Conservation (phyloP, 1,140 invertebrate genomes). For the Cotesia glomerata region DNA sequence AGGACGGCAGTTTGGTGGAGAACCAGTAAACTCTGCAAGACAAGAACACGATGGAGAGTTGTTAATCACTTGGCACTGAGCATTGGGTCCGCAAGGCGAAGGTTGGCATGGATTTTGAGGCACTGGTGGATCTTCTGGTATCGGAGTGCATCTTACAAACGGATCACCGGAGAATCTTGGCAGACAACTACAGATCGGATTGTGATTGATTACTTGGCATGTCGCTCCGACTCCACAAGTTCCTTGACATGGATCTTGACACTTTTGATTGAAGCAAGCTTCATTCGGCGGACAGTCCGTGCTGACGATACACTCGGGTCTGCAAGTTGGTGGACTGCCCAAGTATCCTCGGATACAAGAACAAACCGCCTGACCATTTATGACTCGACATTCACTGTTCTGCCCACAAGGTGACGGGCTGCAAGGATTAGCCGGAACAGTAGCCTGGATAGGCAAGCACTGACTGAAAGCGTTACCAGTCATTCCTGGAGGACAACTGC, state of each 20-base stretch:
- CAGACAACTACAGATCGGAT: slow-evolving; percentile 60
- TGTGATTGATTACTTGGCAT: slow-evolving; percentile 66
- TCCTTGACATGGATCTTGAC: slow-evolving; percentile 71
- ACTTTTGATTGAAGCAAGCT: slow-evolving; percentile 72
- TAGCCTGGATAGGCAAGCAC: slow-evolving; percentile 48
- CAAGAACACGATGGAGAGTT: slow-evolving; percentile 62
- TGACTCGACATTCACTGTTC: slow-evolving; percentile 68
- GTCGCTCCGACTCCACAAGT: slow-evolving; percentile 67
- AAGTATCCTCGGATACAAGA: slow-evolving; percentile 69
- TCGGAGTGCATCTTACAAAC: slow-evolving; percentile 60
- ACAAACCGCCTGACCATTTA: slow-evolving; percentile 66
- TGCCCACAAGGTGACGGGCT: slow-evolving; percentile 69
- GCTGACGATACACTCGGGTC: slow-evolving; percentile 72
- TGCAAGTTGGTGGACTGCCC: slow-evolving; percentile 70
- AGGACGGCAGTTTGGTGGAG: slow-evolving; percentile 63
- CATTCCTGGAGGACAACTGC: slow-evolving; percentile 63
- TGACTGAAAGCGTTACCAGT: slow-evolving; percentile 64
- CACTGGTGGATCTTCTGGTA: slow-evolving; percentile 41
- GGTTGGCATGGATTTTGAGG: slow-evolving; percentile 55
- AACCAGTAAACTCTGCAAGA: slow-evolving; percentile 62
- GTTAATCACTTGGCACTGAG: slow-evolving; percentile 57
- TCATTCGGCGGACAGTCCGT: slow-evolving; percentile 69
- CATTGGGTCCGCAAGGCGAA: slow-evolving; percentile 64
- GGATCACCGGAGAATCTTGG: slow-evolving; percentile 61
- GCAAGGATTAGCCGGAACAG: slow-evolving; percentile 56